Base-by-base conservation (phyloP, 1,140 invertebrate species). In the Hormaphis cornu region DNA sequence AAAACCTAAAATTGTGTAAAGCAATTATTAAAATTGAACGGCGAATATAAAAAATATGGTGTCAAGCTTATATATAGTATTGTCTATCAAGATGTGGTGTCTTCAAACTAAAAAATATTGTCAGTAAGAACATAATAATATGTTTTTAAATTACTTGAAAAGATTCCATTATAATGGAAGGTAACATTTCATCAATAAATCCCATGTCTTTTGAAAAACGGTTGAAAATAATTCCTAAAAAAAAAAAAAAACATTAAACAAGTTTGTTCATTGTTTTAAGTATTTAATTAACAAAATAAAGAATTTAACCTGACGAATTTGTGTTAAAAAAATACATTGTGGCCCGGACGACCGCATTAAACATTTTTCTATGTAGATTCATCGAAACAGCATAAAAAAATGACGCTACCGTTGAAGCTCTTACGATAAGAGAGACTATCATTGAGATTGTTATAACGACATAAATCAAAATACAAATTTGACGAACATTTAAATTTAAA, bases 251-350 rank as follows among this genome's bases (percentile, higher is more conserved):
- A n/a, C n/a, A n/a, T n/a, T n/a, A n/a, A n/a, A n/a, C n/a, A n/a
- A n/a, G n/a, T n/a, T n/a, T n/a, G n/a, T n/a, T n/a, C n/a, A n/a
- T n/a, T n/a, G n/a, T n/a, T n/a, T n/a, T n/a, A n/a, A n/a, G n/a
- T n/a, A n/a, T n/a, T n/a, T n/a, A n/a, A n/a, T n/a, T n/a, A n/a
- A n/a, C n/a, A n/a, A n/a, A n/a, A n/a, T n/a, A n/a, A n/a, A n/a
- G 20, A 58, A 44, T 28, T 20, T 24, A 73, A 78, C 79, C 85
- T 28, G 75, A 84, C 5, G 90, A 87, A 76, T 95, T 95, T 6
- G 85, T 87, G 72, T 94, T 92, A 78, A 96, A 96, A 79, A 96
- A 96, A 7, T 83, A 81, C 83, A 95, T 93, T 1, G 88, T 89
- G 0, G 90, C 87, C 4, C 87, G 81, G 30, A 92, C 84, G 1